These are phyloP conservation scores for Intoshia linei DNA, from an alignment of 1,140 invertebrate genomes.

Conservation along the genomic window DNA sequence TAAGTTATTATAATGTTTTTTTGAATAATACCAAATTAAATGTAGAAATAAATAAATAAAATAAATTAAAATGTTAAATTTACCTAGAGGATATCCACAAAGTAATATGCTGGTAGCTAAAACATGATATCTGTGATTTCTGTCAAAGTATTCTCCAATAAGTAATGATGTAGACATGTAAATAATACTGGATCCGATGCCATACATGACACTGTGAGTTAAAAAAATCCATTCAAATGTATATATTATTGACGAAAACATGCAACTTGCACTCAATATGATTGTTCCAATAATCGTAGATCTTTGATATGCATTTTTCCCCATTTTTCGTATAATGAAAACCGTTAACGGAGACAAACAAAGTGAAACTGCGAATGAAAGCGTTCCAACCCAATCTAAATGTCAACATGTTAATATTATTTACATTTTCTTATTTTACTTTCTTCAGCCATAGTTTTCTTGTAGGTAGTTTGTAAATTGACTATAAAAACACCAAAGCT, in stretches of 20 bases:
- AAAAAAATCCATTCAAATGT: conserved; percentile 8
- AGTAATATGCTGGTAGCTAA: conserved; percentile 9
- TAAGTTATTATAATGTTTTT: too few species aligned
- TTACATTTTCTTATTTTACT: conserved; percentile 7
- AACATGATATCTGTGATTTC: conserved; percentile 9
- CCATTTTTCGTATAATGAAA: conserved; percentile 6
- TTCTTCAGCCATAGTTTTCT: conserved; percentile 7
- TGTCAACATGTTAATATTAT: too few species aligned
- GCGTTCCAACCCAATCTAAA: conserved; percentile 9
- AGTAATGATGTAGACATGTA: conserved; percentile 8
- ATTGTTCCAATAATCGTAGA: conserved; percentile 5
- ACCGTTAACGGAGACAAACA: conserved; percentile 7
- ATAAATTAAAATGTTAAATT: not conserved
- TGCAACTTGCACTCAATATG: conserved; percentile 6
- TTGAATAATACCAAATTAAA: too few species aligned
- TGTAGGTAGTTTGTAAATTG: conserved; percentile 5
- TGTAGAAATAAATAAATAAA: not conserved
- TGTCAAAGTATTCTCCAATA: conserved; percentile 10
- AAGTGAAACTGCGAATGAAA: conserved; percentile 8
- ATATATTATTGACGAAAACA: conserved; percentile 7
- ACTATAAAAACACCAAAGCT: conserved; percentile 9
- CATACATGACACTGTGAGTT: conserved; percentile 9
- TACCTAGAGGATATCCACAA: conserved; percentile 8
- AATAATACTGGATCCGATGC: conserved; percentile 8
- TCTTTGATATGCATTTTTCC: conserved; percentile 6